Evolutionary conservation across 2,888 invertebrate genomes (phyloP), one percentile per base, ranked within the genome.

Genomic region (Synanthedon formicaeformis): DNA sequence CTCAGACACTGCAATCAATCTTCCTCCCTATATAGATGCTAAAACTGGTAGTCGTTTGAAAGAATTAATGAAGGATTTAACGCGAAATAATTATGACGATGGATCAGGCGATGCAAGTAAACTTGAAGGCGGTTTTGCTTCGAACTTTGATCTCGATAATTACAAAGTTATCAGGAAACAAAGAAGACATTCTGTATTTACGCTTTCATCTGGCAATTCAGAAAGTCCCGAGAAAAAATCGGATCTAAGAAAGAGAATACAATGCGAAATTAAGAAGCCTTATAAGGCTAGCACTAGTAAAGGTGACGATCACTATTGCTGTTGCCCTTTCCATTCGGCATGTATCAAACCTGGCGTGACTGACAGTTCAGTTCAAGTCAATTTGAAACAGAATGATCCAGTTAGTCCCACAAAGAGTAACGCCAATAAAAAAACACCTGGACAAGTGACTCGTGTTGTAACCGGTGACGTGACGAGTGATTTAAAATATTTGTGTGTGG

Each of bases 21-120:
- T 64, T 16, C 63, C 71, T 16, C 52, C 58, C 23, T 62, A 64
- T 41, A 55, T 67, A 34, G 71, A 75, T 41, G 48, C 58, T 8
- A 76, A 73, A 58, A 58, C 68, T 12, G 73, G 67, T 56, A 73
- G 62, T 52, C 75, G 69, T 63, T 61, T 86, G 13, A 78, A 81
- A 58, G 74, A 82, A 54, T 64, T 87, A 49, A 75, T 86, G 56
- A 81, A 83, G 62, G 87, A 87, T 62, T 71, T 87, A 52, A 77
- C 81, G n/a, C 71, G 78, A 58, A 86, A 86, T 57, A 83, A 85
- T 54, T 81, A 82, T 61, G 76, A 81, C 53, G 81, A 85, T 63
- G 85, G 86, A 14, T 86, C 86, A 6, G 87, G 87, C 6, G 87
- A 87, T 64, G 86, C 85, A n/a, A 80, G 81, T 63, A 84, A 81